A percentile compares a stretch with the other conserved stretches of the same genome.
These are phyloP conservation scores for Paedocypris micromegethes DNA, from an alignment of 2,797 vertebrate genomes.

Conservation along the genomic window DNA sequence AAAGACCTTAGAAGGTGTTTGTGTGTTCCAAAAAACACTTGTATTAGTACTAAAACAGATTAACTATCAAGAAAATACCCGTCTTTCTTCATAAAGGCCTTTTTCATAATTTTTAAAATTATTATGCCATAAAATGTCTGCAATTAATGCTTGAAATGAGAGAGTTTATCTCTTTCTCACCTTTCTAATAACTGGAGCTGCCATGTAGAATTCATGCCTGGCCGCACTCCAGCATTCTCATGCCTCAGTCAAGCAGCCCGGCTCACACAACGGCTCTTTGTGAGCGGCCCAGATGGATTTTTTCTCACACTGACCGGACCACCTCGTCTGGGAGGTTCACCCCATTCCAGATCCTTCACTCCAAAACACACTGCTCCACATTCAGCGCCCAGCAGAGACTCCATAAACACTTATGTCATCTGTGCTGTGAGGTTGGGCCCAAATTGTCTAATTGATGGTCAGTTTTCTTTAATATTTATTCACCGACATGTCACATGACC, in stretches of 20 bases:
- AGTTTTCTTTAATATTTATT: too few species aligned
- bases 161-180: constrained; percentile 38
- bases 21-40: constrained; percentile 7
- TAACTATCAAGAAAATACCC: constrained; percentile 6
- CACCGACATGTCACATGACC: too few species aligned
- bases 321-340: constrained; percentile 59
- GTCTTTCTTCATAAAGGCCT: constrained; percentile 22
- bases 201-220: constrained; percentile 33
- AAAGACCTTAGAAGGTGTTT: constrained; percentile 6
- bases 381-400: constrained; percentile 11
- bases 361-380: constrained; percentile 21
- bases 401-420: constrained; percentile 5
- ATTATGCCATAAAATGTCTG: constrained; percentile 36
- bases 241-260: constrained; percentile 33
- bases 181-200: constrained; percentile 25
- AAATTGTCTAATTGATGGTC: not conserved
- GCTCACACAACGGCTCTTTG: constrained; percentile 66
- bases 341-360: constrained; percentile 19
- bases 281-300: constrained; percentile 65
- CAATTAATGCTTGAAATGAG: constrained; percentile 39
- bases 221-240: constrained; percentile 36
- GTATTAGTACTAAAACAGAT: constrained; percentile 9
- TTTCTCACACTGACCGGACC: constrained; percentile 61
- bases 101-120: constrained; percentile 20
- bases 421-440: not conserved